Base-by-base conservation (phyloP, 2,113 vertebrate genomes). In the Cyphomyrus discorhynchus region DNA sequence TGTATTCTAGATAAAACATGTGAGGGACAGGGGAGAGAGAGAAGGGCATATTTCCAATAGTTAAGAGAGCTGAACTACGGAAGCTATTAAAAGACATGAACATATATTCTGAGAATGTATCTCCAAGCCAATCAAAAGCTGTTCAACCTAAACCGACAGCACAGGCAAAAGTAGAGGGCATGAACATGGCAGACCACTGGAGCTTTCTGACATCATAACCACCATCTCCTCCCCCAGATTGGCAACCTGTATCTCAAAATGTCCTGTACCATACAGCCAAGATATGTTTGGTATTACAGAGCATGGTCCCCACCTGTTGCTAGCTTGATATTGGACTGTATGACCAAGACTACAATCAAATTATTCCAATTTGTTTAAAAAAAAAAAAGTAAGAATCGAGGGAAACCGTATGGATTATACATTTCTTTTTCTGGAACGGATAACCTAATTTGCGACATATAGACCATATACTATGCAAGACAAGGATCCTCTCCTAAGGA, bases 61-160 rank as follows among this genome's bases (percentile, higher is more conserved):
- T 92, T 93, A 88, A 88, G 58, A 93, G 82, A 91, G 90, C 92
- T 92, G 91, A 92, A 93, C 90, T 91, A 86, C 89, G 89, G 53
- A 58, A 90, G 90, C 95, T 92, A 95, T 94, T 95, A 95, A 95
- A 95, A 95, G 93, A 95, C 91, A 91, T 83, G 90, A 93, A 95
- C 90, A 93, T 92, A 91, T 92, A 94, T 95, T 95, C 91, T 92
- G 92, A 94, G 93, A 96, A 96, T 94, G 94, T 89, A 86, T 91
- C 91, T 89, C 49, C 5, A 91, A 91, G 93, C 93, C 91, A 93
- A 93, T 93, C 90, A 90, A 93, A 94, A 90, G 77, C 87, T 56
- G 87, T 77, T 6, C 84, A 66, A 27, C 56, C 21, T 3, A 70
- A 89, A 89, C 88, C 49, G 35, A 83, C 53, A 70, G 42, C 89